A percentile compares a stretch with the other conserved stretches of the same genome.
Evolutionary conservation across 2,113 vertebrate genomes (phyloP).

Genomic region (Saguinus imperator): DNA sequence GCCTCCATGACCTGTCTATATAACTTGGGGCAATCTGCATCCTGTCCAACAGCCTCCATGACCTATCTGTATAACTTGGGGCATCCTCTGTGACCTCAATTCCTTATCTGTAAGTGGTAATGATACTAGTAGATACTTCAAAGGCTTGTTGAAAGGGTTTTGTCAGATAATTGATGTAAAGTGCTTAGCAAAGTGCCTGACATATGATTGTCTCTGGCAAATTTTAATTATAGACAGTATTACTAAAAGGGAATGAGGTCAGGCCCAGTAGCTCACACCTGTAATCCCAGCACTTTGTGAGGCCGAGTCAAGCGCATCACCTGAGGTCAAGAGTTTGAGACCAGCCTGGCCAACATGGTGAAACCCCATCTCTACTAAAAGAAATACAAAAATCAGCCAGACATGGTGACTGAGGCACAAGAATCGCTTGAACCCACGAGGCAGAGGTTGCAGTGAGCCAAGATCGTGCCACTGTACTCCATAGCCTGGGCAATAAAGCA

Average conservation of each 20-base stretch:
- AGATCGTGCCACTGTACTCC: too few relatives aligned
- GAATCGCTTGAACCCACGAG: too few relatives aligned
- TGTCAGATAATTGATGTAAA: neutral
- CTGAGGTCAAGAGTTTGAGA: too few relatives aligned
- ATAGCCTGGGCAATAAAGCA: too few relatives aligned
- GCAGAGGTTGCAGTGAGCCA: too few relatives aligned
- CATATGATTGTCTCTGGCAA: neutral
- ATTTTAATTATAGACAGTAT: neutral
- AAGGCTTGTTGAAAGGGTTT: neutral
- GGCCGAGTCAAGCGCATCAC: too few relatives aligned
- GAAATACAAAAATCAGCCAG: too few relatives aligned
- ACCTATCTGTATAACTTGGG: neutral
- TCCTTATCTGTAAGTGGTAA: neutral
- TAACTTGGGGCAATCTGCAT: neutral
- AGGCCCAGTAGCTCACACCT: too few relatives aligned
- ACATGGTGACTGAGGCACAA: too few relatives aligned
- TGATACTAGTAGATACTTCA: neutral
- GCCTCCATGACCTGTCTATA: neutral
- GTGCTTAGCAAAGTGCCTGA: neutral
- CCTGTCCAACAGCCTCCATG: neutral
- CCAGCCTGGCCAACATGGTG: too few relatives aligned
- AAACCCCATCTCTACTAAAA: too few relatives aligned
- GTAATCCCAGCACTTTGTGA: too few relatives aligned
- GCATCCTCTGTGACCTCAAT: neutral
- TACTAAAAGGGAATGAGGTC: neutral